A percentile compares a stretch with the other conserved stretches of the same genome.
These are phyloP conservation scores for Marcusenius ussheri DNA, from an alignment of 2,113 vertebrate species.

Conservation along the genomic window DNA sequence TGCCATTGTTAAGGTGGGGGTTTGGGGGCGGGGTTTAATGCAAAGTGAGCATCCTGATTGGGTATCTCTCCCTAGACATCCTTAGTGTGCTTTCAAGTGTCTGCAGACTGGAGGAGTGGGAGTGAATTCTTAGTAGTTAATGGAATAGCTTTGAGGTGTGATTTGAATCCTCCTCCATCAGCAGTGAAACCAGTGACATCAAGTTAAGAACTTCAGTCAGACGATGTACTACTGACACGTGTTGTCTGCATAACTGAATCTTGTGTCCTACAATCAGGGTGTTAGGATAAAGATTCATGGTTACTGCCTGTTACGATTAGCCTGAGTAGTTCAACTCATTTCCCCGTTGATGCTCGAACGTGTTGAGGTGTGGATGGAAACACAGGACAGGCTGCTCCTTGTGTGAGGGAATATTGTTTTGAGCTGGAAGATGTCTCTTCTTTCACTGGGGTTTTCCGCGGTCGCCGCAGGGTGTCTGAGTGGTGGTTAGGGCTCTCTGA, in stretches of 20 bases:
- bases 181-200: neutral
- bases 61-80: neutral
- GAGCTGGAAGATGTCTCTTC: neutral
- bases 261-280: neutral
- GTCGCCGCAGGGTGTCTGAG: neutral
- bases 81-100: neutral
- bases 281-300: neutral
- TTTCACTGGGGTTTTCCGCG: neutral
- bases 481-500: neutral
- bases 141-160: constrained; percentile 8
- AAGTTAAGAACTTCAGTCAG: neutral
- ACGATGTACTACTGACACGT: neutral
- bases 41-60: neutral
- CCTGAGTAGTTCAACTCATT: neutral
- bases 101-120: neutral
- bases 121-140: neutral
- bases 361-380: neutral
- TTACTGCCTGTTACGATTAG: neutral
- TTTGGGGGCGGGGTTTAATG: neutral
- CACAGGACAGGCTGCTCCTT: neutral
- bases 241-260: neutral
- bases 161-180: neutral
- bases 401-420: neutral
- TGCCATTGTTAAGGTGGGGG: neutral
- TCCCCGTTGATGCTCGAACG: neutral